Conservation (phyloP, 2,888 invertebrate species). For the Cordilura impudica region DNA sequence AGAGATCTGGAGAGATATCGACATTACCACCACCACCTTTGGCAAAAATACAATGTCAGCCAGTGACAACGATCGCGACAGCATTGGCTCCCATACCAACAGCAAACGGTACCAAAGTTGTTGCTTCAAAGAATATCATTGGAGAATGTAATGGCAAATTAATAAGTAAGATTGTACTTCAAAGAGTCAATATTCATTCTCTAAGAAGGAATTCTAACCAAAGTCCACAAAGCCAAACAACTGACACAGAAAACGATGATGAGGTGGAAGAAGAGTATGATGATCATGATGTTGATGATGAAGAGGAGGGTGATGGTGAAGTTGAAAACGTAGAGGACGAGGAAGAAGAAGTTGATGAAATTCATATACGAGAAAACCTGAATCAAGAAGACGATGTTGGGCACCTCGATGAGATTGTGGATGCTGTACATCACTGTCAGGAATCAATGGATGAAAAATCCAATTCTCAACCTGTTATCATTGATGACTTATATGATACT, state of each 20-base stretch:
- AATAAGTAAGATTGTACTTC: constrained; percentile 73
- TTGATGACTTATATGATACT: constrained; percentile 53
- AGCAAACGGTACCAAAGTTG: constrained; percentile 26
- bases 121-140: constrained; percentile 46
- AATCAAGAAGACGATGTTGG: constrained; percentile 24
- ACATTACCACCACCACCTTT: constrained; percentile 65
- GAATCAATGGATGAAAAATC: constrained; percentile 30
- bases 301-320: constrained; percentile 28
- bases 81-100: not conserved
- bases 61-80: constrained; percentile 35
- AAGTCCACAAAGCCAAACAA: constrained; percentile 56
- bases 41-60: constrained; percentile 64
- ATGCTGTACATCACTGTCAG: constrained; percentile 12
- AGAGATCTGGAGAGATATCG: constrained; percentile 64
- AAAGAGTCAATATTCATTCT: constrained; percentile 66
- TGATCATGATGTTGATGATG: constrained; percentile 38
- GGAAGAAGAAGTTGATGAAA: constrained; percentile 45
- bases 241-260: constrained; percentile 64
- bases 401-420: not conserved
- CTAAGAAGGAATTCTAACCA: constrained; percentile 31
- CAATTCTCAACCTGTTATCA: constrained; percentile 10
- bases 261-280: constrained; percentile 59
- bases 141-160: constrained; percentile 72
- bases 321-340: not conserved
- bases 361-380: constrained; percentile 56